A percentile compares a stretch with the other conserved stretches of the same genome.
Evolutionary conservation across 1,140 invertebrate genomes (phyloP).

Genomic region (Propsilocerus akamusi): DNA sequence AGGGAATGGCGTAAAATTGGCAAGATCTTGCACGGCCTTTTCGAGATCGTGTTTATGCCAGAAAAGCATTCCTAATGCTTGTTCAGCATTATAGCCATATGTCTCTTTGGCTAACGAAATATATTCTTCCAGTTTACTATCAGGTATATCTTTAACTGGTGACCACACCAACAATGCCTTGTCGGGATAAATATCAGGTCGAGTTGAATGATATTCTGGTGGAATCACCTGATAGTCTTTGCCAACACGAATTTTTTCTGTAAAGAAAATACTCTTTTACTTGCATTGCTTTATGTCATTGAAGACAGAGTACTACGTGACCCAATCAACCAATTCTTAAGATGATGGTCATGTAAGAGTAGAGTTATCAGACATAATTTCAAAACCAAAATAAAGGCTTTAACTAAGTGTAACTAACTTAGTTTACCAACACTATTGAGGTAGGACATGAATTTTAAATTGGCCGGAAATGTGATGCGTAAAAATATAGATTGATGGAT

Average conservation of each 20-base stretch:
- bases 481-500: too few relatives aligned
- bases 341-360: too few relatives aligned
- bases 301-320: too few relatives aligned
- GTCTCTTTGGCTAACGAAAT: slow-evolving; percentile 91
- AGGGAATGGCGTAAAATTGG: slow-evolving; percentile 93
- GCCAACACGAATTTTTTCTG: slow-evolving; percentile 82
- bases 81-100: slow-evolving; percentile 94
- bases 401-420: too few relatives aligned
- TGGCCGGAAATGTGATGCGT: too few relatives aligned
- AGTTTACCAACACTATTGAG: too few relatives aligned
- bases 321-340: too few relatives aligned
- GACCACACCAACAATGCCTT: slow-evolving; percentile 90
- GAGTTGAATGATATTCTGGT: slow-evolving; percentile 48
- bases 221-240: slow-evolving; percentile 87
- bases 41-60: slow-evolving; percentile 96
- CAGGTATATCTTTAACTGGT: slow-evolving; percentile 70
- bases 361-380: too few relatives aligned
- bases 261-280: neutral
- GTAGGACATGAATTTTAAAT: too few relatives aligned
- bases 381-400: too few relatives aligned
- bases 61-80: slow-evolving; percentile 92
- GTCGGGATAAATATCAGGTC: slow-evolving; percentile 29
- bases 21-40: slow-evolving; percentile 75
- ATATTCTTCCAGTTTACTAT: slow-evolving; percentile 83
- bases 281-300: too few relatives aligned